Conservation (phyloP, 1,140 invertebrate species). For the Drosophila erecta region DNA sequence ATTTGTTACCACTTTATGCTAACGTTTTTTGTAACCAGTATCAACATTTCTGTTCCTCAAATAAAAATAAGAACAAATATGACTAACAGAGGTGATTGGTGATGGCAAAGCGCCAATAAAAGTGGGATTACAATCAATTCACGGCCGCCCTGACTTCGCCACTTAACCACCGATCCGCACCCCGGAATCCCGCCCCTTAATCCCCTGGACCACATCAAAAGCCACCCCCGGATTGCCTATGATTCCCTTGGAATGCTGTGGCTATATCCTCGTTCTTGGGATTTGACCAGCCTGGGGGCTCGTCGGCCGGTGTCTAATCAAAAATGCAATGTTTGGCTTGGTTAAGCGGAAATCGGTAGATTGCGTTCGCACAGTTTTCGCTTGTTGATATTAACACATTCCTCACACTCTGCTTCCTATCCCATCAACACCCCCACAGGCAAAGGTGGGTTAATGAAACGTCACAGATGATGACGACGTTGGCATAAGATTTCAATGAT, state of each 20-base stretch:
- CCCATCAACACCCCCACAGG: constrained; percentile 11
- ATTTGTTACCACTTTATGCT: not conserved
- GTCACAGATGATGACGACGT: constrained; percentile 76
- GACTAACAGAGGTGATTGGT: not conserved
- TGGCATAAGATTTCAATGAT: constrained; percentile 79
- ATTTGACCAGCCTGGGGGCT: constrained; percentile 57
- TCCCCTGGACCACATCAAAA: constrained; percentile 16
- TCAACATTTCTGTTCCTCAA: not conserved
- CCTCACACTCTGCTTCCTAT: not conserved
- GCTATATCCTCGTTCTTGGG: constrained; percentile 52
- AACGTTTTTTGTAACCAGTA: not conserved
- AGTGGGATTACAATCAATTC: constrained; percentile 51
- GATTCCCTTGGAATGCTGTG: constrained; percentile 34
- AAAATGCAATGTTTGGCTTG: constrained; percentile 83
- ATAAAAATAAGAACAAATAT: not conserved
- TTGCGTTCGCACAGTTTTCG: constrained; percentile 75
- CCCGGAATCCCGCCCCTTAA: not conserved
- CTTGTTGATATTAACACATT: constrained; percentile 76
- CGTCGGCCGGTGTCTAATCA: constrained; percentile 67
- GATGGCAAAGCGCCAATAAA: constrained; percentile 31
- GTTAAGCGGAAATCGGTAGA: constrained; percentile 83
- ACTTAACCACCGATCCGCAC: constrained; percentile 7
- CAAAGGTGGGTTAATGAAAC: constrained; percentile 75
- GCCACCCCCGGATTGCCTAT: constrained; percentile 23
- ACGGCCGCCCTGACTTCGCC: constrained; percentile 4